Conservation (phyloP, 1,140 invertebrate species). For the Bombus waltoni region DNA sequence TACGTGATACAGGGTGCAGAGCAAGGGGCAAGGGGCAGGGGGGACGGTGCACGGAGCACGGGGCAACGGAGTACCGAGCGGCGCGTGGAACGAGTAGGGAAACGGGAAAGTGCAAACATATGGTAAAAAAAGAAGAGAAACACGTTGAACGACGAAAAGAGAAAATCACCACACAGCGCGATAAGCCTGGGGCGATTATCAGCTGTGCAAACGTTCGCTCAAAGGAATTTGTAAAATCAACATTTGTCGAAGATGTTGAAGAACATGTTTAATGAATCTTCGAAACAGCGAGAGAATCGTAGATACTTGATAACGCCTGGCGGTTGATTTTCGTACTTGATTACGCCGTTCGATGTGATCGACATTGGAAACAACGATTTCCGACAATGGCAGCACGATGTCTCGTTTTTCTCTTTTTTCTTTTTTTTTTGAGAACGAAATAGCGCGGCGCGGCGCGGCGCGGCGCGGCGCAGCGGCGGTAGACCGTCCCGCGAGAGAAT, state of each 20-base stretch:
- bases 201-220: slow-evolving; percentile 33
- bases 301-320: not conserved
- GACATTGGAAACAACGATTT: not conserved
- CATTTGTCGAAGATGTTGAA: slow-evolving; percentile 28
- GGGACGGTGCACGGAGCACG: not conserved
- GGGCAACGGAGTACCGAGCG: too few species aligned
- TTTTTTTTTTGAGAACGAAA: not conserved
- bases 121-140: not conserved
- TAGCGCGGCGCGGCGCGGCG: not conserved
- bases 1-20: too few species aligned
- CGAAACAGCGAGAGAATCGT: too few species aligned
- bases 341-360: not conserved
- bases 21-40: too few species aligned
- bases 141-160: slow-evolving; percentile 6
- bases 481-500: slow-evolving; percentile 39
- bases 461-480: too few species aligned
- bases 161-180: slow-evolving; percentile 19
- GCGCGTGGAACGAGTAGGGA: too few species aligned
- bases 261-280: slow-evolving; percentile 17
- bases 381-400: not conserved
- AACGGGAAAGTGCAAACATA: slow-evolving; percentile 40
- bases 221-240: slow-evolving; percentile 48
- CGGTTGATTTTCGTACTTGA: not conserved
- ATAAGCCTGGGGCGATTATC: slow-evolving; percentile 36
- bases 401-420: not conserved